Evolutionary conservation across 2,888 invertebrate species (phyloP), one percentile per base, ranked within the genome.

Genomic region (Blastobasis lacticolella): DNA sequence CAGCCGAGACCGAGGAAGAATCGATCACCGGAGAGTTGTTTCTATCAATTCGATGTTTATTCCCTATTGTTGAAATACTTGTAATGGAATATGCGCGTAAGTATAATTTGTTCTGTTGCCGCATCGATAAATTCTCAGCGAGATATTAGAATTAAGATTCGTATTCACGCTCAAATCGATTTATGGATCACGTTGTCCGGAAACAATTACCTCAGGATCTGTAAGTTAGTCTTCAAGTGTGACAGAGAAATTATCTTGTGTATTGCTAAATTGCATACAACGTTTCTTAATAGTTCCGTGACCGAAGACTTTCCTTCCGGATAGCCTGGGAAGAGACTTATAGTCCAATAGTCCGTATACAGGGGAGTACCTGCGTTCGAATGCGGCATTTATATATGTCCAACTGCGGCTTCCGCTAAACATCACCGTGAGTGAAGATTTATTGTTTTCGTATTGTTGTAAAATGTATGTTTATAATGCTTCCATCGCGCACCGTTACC

Each of bases 161-260:
- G 67, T 64, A 72, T 72, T 71, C 68, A 60, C 68, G 69, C 64
- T 69, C 66, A 61, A 67, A 71, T 75, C 72, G 73, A 78, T 80
- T 81, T 78, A 80, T 78, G 71, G 67, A 69, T 74, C 75, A 74
- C 69, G 74, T 71, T 70, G 61, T 64, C 67, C 68, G 76, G 79
- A 78, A 79, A 78, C 71, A 71, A 75, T 78, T 75, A 79, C 67
- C 62, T 50, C 52, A 61, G 55, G 50, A 53, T 50, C 52, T 51
- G 52, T 53, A 42, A 58, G 57, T 58, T 61, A 62, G 64, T 69
- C 61, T 64, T 67, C 68, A 66, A 61, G 60, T 71, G 71, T 66
- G 74, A 74, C 72, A 73, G 69, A 62, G 64, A 70, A 71, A 75
- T 74, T 75, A 74, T 74, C 72, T 72, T 61, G 62, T 65, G 59